These are phyloP conservation scores for Thymelicus lineola DNA, from an alignment of 2,888 invertebrate species.

Conservation along the genomic window DNA sequence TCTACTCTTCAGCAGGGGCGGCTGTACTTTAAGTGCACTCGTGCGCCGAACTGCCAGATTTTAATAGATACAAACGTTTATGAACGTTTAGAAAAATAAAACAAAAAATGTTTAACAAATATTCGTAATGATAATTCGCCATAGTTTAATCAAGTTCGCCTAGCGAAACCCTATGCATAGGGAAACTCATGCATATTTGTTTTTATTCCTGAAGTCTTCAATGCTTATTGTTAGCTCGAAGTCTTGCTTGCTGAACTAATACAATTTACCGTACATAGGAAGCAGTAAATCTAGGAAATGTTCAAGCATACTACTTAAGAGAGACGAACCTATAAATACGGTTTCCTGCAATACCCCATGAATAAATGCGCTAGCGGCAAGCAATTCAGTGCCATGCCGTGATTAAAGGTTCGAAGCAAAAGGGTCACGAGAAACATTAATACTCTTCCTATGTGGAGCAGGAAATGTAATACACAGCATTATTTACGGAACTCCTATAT, in stretches of 20 bases:
- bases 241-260: background rate
- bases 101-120: too few relatives aligned
- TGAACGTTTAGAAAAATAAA: too few relatives aligned
- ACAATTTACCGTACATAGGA: constrained; percentile 19
- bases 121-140: too few relatives aligned
- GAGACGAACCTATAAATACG: constrained; percentile 59
- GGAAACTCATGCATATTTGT: too few relatives aligned
- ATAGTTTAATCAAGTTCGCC: too few relatives aligned
- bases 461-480: constrained; percentile 12
- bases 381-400: constrained; percentile 1
- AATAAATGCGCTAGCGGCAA: constrained; percentile 41
- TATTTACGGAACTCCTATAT: background rate
- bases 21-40: too few relatives aligned
- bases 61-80: too few relatives aligned
- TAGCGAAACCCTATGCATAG: too few relatives aligned
- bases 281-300: constrained; percentile 45
- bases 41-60: too few relatives aligned
- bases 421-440: constrained; percentile 54
- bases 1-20: too few relatives aligned
- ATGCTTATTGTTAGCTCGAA: background rate
- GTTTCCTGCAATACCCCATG: constrained; percentile 66
- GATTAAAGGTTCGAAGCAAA: constrained; percentile 41
- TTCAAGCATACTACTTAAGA: constrained; percentile 48
- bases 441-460: constrained; percentile 40
- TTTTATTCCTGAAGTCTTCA: background rate